Percentiles rank a stretch among this genome's conserved stretches.
Conservation (phyloP, 2,113 vertebrate genomes). For the Podocnemis expansa region DNA sequence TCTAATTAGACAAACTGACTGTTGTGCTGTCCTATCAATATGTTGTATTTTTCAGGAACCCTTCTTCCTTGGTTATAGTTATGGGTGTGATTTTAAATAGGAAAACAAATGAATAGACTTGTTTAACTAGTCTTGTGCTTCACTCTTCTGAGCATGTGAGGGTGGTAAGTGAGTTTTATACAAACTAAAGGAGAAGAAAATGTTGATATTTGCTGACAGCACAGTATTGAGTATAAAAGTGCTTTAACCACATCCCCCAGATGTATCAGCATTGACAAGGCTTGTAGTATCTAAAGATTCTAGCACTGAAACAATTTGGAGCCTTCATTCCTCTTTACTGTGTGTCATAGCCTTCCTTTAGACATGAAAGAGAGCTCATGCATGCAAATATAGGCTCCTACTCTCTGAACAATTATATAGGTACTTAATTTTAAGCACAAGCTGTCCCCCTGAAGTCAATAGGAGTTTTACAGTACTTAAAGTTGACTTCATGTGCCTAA, state of each 20-base stretch:
- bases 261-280: not conserved
- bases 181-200: not conserved
- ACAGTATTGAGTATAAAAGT: not conserved
- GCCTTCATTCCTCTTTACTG: not conserved
- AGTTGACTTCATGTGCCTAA: not conserved
- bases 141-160: not conserved
- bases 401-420: not conserved
- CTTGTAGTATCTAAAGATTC: not conserved
- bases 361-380: not conserved
- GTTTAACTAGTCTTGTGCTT: not conserved
- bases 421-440: not conserved
- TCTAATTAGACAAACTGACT: not conserved
- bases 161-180: not conserved
- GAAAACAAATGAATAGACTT: not conserved
- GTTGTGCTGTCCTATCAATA: accelerated
- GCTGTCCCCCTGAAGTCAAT: not conserved
- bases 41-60: not conserved
- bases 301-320: not conserved
- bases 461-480: no score
- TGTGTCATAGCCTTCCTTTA: not conserved
- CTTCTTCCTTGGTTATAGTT: not conserved
- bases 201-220: not conserved
- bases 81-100: not conserved
- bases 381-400: not conserved
- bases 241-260: not conserved